These are phyloP conservation scores for Corythucha ciliata DNA, from an alignment of 2,888 invertebrate genomes.

Conservation along the genomic window DNA sequence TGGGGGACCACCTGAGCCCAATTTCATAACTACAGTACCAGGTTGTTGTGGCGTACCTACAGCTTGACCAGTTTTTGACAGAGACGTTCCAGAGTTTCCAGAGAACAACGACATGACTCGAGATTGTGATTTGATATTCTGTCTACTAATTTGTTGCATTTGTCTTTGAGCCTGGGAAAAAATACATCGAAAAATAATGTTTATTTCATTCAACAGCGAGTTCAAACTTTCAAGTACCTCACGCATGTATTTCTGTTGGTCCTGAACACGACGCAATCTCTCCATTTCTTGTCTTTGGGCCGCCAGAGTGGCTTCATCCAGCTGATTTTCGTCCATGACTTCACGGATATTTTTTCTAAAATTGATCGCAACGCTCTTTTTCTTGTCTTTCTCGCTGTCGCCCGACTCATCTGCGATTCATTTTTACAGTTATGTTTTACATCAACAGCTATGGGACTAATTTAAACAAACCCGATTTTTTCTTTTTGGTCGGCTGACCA, in stretches of 20 bases:
- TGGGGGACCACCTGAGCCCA: slow-evolving; percentile 35
- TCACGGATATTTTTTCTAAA: slow-evolving; percentile 81
- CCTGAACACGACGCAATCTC: slow-evolving; percentile 70
- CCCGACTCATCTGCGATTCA: too few relatives aligned
- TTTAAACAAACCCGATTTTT: too few relatives aligned
- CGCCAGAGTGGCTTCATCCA: slow-evolving; percentile 83
- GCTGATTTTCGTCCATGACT: slow-evolving; percentile 84
- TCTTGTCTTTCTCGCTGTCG: slow-evolving; percentile 40
- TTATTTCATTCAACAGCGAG: not conserved
- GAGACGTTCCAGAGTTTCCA: slow-evolving; percentile 46
- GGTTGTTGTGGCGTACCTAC: slow-evolving; percentile 33
- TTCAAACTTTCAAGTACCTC: slow-evolving; percentile 43
- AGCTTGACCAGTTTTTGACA: slow-evolving; percentile 33
- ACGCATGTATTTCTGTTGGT: slow-evolving; percentile 71
- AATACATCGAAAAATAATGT: not conserved
- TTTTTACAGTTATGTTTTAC: slow-evolving; percentile 40
- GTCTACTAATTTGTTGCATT: slow-evolving; percentile 63
- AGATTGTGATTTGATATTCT: slow-evolving; percentile 49
- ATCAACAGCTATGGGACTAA: too few relatives aligned
- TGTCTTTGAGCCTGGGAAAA: slow-evolving; percentile 46
- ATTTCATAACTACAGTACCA: slow-evolving; percentile 36
- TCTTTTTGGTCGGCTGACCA: slow-evolving; percentile 31
- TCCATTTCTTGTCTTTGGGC: slow-evolving; percentile 92
- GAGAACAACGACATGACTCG: slow-evolving; percentile 62
- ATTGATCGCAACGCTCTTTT: slow-evolving; percentile 50